Base-by-base conservation (phyloP, 2,888 invertebrate genomes). In the Caenorhabditis sulstoni region DNA sequence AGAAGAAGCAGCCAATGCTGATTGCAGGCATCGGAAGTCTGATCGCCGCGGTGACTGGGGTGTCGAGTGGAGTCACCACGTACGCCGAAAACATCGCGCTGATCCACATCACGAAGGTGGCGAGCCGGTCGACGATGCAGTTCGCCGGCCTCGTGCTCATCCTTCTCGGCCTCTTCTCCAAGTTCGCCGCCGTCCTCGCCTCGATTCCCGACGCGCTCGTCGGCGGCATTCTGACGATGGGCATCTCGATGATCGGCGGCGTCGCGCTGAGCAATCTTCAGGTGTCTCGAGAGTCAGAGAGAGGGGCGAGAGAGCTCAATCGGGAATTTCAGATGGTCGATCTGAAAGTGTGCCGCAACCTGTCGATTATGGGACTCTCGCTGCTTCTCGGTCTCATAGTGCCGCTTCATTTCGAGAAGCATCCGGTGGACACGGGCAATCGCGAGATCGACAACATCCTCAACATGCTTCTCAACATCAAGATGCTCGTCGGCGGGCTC, bases 401-500 rank as follows among this genome's bases (percentile, higher is more conserved):
- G 5, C 88, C 88, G 3, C 70, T 81, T 7, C 83, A 86, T 59
- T 78, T 85, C 41, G 81, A 81, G 58, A 79, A 73, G 35, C 62
- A 78, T 66, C 86, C 84, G 3, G n/a, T 86, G 3, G 18, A 74
- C 18, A 79, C 82, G 14, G 82, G 84, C 11, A 16, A 78, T 47
- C 22, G 66, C 14, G 78, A 82, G 16, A 8, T 87, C 35, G 86
- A 90, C 62, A 61, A 84, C 20, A 74, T 86, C 39, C 61, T 89
- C 23, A 87, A 86, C 64, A 87, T 88, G 80, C 76, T 89, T 55
- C 71, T 90, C 8, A 81, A 80, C 44, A 89, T 88, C 50, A 79
- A 85, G 74, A 89, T 90, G 89, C 79, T 92, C 79, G 90, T 92
- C 7, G 92, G 91, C 5, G 92, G 92, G 1, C 53, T 91, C 0